Evolutionary conservation across 1,140 invertebrate genomes (phyloP).

Genomic region (Laupala kohalensis): DNA sequence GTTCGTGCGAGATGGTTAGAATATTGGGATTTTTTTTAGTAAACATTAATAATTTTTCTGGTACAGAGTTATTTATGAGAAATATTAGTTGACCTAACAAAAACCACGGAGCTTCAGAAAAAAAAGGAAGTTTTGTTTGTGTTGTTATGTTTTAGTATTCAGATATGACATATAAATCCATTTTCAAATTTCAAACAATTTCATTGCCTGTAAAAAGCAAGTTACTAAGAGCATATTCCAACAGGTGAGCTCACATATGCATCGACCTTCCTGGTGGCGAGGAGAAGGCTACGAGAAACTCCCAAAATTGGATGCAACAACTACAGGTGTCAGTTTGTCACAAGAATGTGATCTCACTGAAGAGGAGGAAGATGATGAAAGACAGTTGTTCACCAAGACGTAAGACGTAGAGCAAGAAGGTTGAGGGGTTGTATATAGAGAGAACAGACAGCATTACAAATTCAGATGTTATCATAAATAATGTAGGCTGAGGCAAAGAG

Average conservation of each 20-base stretch:
- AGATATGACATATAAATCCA: no score
- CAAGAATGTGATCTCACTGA: constrained; percentile 3
- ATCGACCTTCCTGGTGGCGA: constrained; percentile 8
- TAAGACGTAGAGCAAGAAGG: constrained; percentile 2
- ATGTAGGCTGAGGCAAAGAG: background rate
- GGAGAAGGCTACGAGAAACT: constrained; percentile 15
- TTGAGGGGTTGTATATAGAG: background rate
- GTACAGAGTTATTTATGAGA: background rate
- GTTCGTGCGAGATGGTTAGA: no score
- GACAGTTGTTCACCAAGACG: constrained; percentile 13
- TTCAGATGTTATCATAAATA: background rate
- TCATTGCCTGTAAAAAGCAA: background rate
- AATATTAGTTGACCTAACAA: background rate
- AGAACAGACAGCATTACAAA: background rate
- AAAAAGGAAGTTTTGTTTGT: no score
- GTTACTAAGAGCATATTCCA: background rate
- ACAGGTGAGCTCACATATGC: constrained; percentile 5
- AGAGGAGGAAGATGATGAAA: constrained; percentile 13
- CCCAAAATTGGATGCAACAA: constrained; percentile 7
- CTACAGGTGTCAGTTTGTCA: constrained; percentile 5
- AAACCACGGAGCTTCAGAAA: background rate
- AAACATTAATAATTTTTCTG: no score
- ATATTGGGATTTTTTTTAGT: no score
- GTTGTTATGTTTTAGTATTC: no score
- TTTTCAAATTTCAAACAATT: background rate